Evolutionary conservation across 2,888 invertebrate genomes (phyloP).

Genomic region (Cecidostiba fungosa): DNA sequence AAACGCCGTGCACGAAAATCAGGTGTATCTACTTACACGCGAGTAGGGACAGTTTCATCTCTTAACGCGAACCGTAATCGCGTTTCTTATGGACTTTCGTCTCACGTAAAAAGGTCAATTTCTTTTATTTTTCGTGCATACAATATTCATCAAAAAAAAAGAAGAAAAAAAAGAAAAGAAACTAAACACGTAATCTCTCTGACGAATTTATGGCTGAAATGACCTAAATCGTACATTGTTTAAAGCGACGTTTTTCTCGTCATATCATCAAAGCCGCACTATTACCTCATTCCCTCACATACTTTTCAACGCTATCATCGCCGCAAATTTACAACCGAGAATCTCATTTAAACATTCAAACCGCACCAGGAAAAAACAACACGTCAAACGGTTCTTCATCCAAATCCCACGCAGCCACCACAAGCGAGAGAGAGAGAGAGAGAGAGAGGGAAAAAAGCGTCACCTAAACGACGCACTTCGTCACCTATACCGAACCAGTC

Average conservation of each 20-base stretch:
- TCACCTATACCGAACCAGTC: too few relatives aligned
- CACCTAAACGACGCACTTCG: background rate
- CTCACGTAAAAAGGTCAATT: slow-evolving; percentile 3
- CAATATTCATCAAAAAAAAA: background rate
- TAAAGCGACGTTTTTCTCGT: background rate
- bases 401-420: background rate
- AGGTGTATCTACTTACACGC: background rate
- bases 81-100: background rate
- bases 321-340: too few relatives aligned
- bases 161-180: background rate
- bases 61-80: background rate
- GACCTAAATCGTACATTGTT: background rate
- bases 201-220: background rate
- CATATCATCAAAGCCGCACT: background rate
- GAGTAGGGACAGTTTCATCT: background rate
- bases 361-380: too few relatives aligned
- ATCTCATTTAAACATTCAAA: too few relatives aligned
- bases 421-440: background rate
- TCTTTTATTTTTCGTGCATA: background rate
- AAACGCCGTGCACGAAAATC: too few relatives aligned
- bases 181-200: background rate
- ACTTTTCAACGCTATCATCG: background rate
- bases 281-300: background rate
- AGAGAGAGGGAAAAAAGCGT: background rate
- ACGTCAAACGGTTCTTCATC: background rate